These are phyloP conservation scores for Exaiptasia diaphana DNA, from an alignment of 64 coral and sea anemone genomes.

Conservation along the genomic window DNA sequence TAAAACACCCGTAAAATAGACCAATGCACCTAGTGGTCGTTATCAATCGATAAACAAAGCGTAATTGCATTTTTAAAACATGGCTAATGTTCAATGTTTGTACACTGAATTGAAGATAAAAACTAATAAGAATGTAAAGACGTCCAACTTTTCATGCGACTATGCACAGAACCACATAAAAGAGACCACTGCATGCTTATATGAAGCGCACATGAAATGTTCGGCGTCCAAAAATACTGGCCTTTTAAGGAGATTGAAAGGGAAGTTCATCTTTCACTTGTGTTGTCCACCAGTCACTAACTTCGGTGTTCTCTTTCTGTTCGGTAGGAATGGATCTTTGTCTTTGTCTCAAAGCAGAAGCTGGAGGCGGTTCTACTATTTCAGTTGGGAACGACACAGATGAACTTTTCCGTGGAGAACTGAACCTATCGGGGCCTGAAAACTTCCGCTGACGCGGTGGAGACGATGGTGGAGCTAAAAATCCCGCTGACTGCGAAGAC, in stretches of 20 bases:
- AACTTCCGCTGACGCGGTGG: slow-evolving; percentile 14
- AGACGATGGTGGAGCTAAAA: not conserved
- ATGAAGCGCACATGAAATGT: no score
- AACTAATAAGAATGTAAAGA: no score
- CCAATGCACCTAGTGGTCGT: no score
- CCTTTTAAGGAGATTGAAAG: not conserved
- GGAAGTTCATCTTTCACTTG: not conserved
- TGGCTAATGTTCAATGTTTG: no score
- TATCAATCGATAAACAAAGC: no score
- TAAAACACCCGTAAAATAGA: no score
- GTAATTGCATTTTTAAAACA: no score
- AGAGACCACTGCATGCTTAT: no score
- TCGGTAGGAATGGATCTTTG: not conserved
- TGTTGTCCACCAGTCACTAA: not conserved
- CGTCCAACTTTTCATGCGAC: no score
- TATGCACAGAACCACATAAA: no score
- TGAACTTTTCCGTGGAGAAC: not conserved
- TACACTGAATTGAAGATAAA: no score
- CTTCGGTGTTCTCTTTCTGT: slow-evolving; percentile 2
- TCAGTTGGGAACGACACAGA: slow-evolving; percentile 15
- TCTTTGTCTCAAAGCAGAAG: not conserved
- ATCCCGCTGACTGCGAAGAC: not conserved
- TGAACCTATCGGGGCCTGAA: slow-evolving; percentile 1
- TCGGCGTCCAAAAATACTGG: no score
- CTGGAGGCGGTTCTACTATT: slow-evolving; percentile 8